These are phyloP conservation scores for Microtus pennsylvanicus DNA, from an alignment of 2,113 vertebrate species.

Conservation along the genomic window DNA sequence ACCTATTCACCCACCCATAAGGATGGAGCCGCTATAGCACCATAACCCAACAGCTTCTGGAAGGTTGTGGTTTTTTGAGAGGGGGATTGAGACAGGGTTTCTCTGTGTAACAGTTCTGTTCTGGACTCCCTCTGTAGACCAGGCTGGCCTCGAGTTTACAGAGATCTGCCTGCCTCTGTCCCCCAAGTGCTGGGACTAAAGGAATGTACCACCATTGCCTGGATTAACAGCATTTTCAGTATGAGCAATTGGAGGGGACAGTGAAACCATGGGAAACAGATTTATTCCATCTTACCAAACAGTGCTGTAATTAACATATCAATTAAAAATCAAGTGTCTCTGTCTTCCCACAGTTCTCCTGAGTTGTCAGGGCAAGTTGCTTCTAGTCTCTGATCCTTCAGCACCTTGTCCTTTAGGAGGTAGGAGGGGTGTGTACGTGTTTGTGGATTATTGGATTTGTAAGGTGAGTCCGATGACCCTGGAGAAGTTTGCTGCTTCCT, in stretches of 20 bases:
- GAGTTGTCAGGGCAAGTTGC: background rate
- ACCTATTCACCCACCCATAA: background rate
- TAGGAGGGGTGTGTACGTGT: rapidly evolving
- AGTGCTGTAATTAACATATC: background rate
- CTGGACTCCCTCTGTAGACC: too few species aligned
- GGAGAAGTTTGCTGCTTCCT: background rate
- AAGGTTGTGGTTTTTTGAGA: background rate
- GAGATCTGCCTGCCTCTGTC: too few species aligned
- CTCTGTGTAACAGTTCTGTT: too few species aligned
- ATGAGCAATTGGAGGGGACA: background rate
- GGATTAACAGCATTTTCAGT: background rate
- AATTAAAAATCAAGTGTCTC: background rate
- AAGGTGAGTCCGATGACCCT: background rate
- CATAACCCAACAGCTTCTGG: background rate
- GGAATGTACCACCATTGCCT: too few species aligned
- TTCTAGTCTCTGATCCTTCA: background rate
- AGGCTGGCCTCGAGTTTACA: too few species aligned
- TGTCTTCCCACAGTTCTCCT: background rate
- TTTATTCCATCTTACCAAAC: background rate
- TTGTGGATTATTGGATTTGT: background rate
- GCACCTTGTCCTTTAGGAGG: background rate
- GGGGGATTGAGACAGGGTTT: too few species aligned
- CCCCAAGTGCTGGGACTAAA: too few species aligned
- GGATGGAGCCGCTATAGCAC: too few species aligned
- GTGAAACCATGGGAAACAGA: background rate